Conservation (phyloP, 1,140 invertebrate genomes). For the Cotesia chilonis region DNA sequence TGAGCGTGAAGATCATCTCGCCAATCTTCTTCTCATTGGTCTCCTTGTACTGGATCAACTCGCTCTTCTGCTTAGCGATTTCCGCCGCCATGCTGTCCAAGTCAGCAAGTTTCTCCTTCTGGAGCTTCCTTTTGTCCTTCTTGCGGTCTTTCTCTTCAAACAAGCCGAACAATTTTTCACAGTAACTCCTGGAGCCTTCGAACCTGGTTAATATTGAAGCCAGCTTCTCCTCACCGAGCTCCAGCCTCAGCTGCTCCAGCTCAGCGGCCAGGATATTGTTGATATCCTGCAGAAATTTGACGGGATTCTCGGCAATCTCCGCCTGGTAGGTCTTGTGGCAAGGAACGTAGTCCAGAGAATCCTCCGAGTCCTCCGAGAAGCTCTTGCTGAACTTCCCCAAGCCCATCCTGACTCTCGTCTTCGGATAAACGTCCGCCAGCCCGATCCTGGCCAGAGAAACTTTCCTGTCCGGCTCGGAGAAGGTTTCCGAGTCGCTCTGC, state of each 20-base stretch:
- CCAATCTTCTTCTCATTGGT: conserved; percentile 52
- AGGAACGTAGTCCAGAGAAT: conserved; percentile 55
- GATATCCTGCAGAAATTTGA: conserved; percentile 53
- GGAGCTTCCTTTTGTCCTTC: conserved; percentile 55
- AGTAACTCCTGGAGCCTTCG: conserved; percentile 50
- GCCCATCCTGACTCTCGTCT: conserved; percentile 43
- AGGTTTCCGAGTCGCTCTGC: conserved; percentile 81
- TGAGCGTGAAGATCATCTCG: conserved; percentile 53
- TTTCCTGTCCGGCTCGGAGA: conserved; percentile 84
- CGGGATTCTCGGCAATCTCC: conserved; percentile 52
- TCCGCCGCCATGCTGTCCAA: conserved; percentile 65
- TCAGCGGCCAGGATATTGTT: conserved; percentile 53
- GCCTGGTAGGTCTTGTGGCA: conserved; percentile 51
- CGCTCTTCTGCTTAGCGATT: conserved; percentile 63
- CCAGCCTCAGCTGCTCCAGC: conserved; percentile 49
- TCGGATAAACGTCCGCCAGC: conserved; percentile 64
- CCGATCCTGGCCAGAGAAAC: conserved; percentile 82
- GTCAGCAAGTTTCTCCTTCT: conserved; percentile 64
- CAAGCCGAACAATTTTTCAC: conserved; percentile 53
- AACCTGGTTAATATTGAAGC: conserved; percentile 50
- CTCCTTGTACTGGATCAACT: conserved; percentile 60
- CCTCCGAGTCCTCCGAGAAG: conserved; percentile 57
- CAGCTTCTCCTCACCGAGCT: conserved; percentile 55
- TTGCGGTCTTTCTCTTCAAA: conserved; percentile 50
- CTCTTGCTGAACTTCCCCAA: conserved; percentile 49